These are phyloP conservation scores for Elephas maximus DNA, from an alignment of 2,113 vertebrate species.

Conservation along the genomic window DNA sequence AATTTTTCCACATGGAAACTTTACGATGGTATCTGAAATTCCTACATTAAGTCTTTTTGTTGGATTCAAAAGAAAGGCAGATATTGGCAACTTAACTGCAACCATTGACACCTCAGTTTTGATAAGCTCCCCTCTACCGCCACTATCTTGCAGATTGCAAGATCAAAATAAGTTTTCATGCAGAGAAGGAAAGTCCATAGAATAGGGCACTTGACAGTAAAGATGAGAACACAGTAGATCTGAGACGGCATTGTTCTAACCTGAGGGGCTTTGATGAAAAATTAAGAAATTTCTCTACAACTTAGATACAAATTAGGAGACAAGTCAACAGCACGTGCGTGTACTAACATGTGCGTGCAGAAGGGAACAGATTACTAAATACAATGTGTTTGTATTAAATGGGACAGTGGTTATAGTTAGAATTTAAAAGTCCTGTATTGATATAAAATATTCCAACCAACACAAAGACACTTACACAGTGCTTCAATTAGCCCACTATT, in stretches of 20 bases:
- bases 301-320: not conserved
- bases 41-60: not conserved
- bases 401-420: not conserved
- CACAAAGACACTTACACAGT: not conserved
- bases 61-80: not conserved
- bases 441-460: not conserved
- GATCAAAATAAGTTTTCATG: not conserved
- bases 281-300: not conserved
- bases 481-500: conserved; percentile 9
- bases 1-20: not conserved
- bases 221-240: not conserved
- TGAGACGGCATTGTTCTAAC: not conserved
- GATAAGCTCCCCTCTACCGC: not conserved
- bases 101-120: not conserved
- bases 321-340: not conserved
- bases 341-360: not conserved
- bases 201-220: not conserved
- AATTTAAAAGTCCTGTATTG: not conserved
- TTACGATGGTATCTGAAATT: not conserved
- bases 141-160: not conserved
- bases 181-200: not conserved
- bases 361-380: not conserved
- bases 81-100: not conserved
- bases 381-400: not conserved
- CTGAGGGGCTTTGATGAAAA: not conserved